phyloP scores from a whole-genome alignment of 2,888 invertebrate species.

The Dendrolimus houi region DNA sequence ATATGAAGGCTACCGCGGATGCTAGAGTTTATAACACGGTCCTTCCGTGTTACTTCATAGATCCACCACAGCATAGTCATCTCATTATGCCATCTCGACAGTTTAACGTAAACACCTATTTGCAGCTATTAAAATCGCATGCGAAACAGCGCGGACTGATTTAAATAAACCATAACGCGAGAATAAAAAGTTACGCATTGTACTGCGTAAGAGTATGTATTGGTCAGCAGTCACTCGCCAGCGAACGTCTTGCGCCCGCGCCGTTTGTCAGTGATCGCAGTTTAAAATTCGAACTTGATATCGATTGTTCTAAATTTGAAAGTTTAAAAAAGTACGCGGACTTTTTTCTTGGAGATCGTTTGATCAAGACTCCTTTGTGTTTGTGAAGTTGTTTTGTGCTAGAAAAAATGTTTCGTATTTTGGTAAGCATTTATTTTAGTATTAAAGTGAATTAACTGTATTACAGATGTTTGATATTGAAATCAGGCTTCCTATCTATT shows the following conservation, averaged over 20 bases:
- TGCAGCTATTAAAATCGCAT: background rate
- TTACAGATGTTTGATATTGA: no score
- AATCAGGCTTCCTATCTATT: no score
- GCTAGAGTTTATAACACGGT: no score
- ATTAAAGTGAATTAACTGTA: no score
- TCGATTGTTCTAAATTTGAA: conserved; percentile 4
- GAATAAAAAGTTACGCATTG: conserved; percentile 16
- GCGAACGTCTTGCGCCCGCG: conserved; percentile 19
- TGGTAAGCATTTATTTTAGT: conserved; percentile 17
- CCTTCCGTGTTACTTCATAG: no score
- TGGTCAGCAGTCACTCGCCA: conserved; percentile 23
- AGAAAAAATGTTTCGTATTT: conserved; percentile 16
- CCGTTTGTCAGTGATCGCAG: conserved; percentile 27
- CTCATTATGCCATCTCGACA: no score
- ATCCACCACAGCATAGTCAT: no score
- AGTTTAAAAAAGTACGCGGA: conserved; percentile 5
- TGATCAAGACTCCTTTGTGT: conserved; percentile 1
- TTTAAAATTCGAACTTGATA: conserved; percentile 14
- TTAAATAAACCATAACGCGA: background rate
- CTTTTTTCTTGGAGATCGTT: conserved; percentile 3
- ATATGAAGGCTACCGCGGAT: no score
- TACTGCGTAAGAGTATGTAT: conserved; percentile 10
- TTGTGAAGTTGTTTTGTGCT: conserved; percentile 10
- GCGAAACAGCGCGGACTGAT: background rate
- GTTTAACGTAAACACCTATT: no score